Conservation (phyloP, 2,888 invertebrate genomes). For the Agapetus fuscipes region DNA sequence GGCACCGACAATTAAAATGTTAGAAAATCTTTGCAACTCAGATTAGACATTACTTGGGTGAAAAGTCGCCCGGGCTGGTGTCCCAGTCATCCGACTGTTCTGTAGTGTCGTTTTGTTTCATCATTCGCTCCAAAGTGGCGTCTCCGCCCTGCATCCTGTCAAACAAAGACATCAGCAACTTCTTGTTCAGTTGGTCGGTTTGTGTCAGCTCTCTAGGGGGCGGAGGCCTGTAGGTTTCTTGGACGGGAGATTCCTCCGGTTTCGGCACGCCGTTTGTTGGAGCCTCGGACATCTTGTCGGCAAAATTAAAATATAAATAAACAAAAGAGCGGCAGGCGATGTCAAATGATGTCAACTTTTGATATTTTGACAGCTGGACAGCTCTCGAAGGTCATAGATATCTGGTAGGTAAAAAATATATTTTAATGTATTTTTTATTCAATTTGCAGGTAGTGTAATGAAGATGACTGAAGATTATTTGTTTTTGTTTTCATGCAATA, state of each 20-base stretch:
- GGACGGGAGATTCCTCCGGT: conserved; percentile 16
- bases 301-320: no score
- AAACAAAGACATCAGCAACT: conserved; percentile 51
- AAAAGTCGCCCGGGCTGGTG: conserved; percentile 11
- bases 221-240: conserved; percentile 26
- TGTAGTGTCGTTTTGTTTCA: conserved; percentile 29
- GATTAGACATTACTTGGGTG: conserved; percentile 8
- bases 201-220: conserved; percentile 45
- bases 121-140: conserved; percentile 30
- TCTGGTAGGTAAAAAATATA: no score
- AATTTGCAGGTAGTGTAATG: no score
- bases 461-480: no score
- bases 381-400: no score
- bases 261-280: conserved; percentile 13
- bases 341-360: no score
- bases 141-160: conserved; percentile 43
- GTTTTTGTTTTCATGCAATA: no score
- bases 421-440: no score
- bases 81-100: conserved; percentile 35
- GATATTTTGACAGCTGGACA: no score
- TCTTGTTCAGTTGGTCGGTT: conserved; percentile 59
- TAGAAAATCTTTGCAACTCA: no score
- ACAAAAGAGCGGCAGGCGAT: no score
- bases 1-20: no score
- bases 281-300: conserved; percentile 10